Evolutionary conservation across 2,113 vertebrate species (phyloP).

Genomic region (Nibea albiflora): DNA sequence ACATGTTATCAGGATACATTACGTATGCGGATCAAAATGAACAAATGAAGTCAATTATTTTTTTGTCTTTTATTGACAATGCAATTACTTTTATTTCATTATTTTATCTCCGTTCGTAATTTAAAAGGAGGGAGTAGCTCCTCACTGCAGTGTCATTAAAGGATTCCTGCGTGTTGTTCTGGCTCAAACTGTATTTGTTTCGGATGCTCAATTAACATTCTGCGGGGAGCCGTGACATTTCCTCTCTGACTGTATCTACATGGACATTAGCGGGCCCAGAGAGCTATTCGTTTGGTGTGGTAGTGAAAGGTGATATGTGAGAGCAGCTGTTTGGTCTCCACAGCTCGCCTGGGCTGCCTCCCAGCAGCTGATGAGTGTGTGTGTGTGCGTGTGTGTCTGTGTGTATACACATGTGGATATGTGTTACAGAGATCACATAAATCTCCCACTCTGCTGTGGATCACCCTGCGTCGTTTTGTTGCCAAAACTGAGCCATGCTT

Average conservation of each 20-base stretch:
- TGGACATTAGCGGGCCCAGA: slow-evolving; percentile 31
- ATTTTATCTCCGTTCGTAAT: neutral
- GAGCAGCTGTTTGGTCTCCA: slow-evolving; percentile 69
- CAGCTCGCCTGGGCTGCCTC: slow-evolving; percentile 5
- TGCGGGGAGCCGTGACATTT: slow-evolving; percentile 62
- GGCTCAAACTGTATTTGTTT: slow-evolving; percentile 47
- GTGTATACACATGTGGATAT: slow-evolving; percentile 26
- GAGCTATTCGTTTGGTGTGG: slow-evolving; percentile 4
- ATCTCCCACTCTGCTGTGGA: slow-evolving; percentile 20
- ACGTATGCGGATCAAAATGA: slow-evolving; percentile 24
- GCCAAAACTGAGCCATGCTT: neutral
- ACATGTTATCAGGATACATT: slow-evolving; percentile 11
- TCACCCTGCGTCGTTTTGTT: neutral
- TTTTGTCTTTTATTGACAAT: neutral
- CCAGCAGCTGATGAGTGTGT: slow-evolving; percentile 40
- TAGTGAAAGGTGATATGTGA: slow-evolving; percentile 55
- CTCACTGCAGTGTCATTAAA: slow-evolving; percentile 9
- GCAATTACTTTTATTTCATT: slow-evolving; percentile 10
- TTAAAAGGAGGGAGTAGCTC: neutral
- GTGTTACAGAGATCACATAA: slow-evolving; percentile 41
- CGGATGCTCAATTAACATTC: slow-evolving; percentile 49
- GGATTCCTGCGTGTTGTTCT: slow-evolving; percentile 35
- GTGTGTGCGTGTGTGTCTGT: slow-evolving; percentile 15
- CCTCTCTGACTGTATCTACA: slow-evolving; percentile 45
- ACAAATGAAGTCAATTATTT: slow-evolving; percentile 46